Conservation (phyloP, 1,140 invertebrate genomes). For the Coptotermes formosanus region DNA sequence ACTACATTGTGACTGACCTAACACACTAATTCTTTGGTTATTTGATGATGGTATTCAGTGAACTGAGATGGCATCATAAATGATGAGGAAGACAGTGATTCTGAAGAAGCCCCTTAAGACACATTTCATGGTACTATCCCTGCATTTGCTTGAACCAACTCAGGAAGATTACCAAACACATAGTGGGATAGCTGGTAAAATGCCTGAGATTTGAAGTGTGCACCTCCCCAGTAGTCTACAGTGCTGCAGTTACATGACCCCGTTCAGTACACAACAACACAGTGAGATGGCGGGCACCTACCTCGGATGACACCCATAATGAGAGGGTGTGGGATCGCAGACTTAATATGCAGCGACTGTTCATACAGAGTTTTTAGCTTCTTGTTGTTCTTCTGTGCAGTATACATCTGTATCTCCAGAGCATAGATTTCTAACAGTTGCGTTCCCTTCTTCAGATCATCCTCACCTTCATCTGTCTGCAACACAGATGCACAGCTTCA, state of each 20-base stretch:
- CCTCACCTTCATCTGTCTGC: slow-evolving; percentile 97
- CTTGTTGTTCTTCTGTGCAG: slow-evolving; percentile 99
- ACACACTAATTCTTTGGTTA: too few relatives aligned
- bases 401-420: slow-evolving; percentile 99
- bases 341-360: slow-evolving; percentile 97
- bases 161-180: too few relatives aligned
- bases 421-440: slow-evolving; percentile 98
- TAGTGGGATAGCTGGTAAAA: too few relatives aligned
- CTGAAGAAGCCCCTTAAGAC: too few relatives aligned
- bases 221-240: neutral
- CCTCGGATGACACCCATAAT: slow-evolving; percentile 99
- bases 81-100: too few relatives aligned
- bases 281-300: slow-evolving; percentile 44
- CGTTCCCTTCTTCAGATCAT: slow-evolving; percentile 98
- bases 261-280: too few relatives aligned
- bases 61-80: too few relatives aligned
- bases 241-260: neutral
- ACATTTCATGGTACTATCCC: too few relatives aligned
- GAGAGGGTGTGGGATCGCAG: slow-evolving; percentile 98
- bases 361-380: slow-evolving; percentile 98
- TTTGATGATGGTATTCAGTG: too few relatives aligned
- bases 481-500: slow-evolving; percentile 35
- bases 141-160: too few relatives aligned
- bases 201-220: too few relatives aligned
- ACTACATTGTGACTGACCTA: too few relatives aligned